Percentiles rank a stretch among this genome's conserved stretches.
phyloP scores from a whole-genome alignment of 1,140 invertebrate species.

The Zophobas morio region DNA sequence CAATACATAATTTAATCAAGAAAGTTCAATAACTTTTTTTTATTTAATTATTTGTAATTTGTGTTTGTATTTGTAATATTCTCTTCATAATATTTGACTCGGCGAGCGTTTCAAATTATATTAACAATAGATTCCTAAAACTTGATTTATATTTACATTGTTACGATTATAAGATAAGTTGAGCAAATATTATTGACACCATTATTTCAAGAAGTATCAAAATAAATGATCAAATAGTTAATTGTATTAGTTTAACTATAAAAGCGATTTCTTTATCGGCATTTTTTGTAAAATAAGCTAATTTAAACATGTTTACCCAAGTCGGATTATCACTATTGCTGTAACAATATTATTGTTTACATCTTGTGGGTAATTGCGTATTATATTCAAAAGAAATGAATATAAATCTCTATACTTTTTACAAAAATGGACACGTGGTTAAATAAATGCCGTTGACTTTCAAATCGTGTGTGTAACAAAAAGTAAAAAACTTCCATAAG shows the following conservation, averaged over 20 bases:
- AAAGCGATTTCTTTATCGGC: slow-evolving; percentile 8
- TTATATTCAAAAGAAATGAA: slow-evolving; percentile 3
- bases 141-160: slow-evolving; percentile 34
- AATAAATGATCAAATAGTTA: slow-evolving; percentile 23
- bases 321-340: slow-evolving; percentile 9
- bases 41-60: slow-evolving; percentile 34
- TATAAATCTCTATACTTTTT: background rate
- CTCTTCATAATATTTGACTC: slow-evolving; percentile 9
- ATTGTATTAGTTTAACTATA: background rate
- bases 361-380: slow-evolving; percentile 3
- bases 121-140: slow-evolving; percentile 35
- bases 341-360: slow-evolving; percentile 35
- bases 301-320: slow-evolving; percentile 34
- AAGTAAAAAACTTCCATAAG: background rate
- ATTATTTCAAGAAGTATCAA: slow-evolving; percentile 7
- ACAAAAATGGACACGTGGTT: slow-evolving; percentile 7
- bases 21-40: slow-evolving; percentile 40
- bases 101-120: background rate
- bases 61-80: slow-evolving; percentile 9
- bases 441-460: background rate
- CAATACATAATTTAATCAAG: slow-evolving; percentile 27
- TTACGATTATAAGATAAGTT: slow-evolving; percentile 18
- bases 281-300: slow-evolving; percentile 18
- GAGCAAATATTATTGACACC: slow-evolving; percentile 37
- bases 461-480: background rate